These are phyloP conservation scores for Gephyroberyx darwinii DNA, from an alignment of 2,797 vertebrate genomes.

Conservation along the genomic window DNA sequence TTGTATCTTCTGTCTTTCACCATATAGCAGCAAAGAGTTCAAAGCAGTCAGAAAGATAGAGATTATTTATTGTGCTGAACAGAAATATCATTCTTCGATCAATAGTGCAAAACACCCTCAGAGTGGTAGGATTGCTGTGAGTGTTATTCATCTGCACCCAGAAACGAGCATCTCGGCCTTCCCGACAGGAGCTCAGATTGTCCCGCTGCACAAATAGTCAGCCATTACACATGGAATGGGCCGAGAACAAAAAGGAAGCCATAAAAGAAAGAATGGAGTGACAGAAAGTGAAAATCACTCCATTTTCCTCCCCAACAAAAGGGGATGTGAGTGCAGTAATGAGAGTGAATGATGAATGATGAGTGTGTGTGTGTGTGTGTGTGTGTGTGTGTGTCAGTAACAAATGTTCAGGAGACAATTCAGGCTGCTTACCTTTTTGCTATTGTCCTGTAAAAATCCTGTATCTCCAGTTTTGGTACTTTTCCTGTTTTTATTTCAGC, in stretches of 20 bases:
- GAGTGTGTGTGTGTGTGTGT: constrained; percentile 3
- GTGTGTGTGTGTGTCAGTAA: too few relatives aligned
- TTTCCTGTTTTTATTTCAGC: too few relatives aligned
- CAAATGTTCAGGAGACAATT: too few relatives aligned
- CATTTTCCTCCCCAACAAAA: background rate
- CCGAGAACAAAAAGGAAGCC: background rate
- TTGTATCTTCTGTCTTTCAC: background rate
- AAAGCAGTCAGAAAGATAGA: background rate
- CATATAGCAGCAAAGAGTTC: background rate
- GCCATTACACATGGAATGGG: background rate
- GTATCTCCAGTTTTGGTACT: too few relatives aligned
- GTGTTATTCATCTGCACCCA: background rate
- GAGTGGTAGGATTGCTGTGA: background rate
- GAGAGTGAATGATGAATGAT: constrained; percentile 2
- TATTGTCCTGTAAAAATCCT: too few relatives aligned
- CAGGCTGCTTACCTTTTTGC: too few relatives aligned
- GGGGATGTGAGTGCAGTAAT: background rate
- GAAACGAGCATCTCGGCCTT: background rate
- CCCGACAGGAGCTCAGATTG: background rate
- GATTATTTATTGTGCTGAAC: background rate
- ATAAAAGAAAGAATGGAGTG: background rate
- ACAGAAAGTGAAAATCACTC: background rate
- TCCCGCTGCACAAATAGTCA: too few relatives aligned
- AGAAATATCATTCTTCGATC: background rate
- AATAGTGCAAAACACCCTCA: background rate